phyloP scores from a whole-genome alignment of 2,797 vertebrate species.

The Pantherophis alleghaniensis region DNA sequence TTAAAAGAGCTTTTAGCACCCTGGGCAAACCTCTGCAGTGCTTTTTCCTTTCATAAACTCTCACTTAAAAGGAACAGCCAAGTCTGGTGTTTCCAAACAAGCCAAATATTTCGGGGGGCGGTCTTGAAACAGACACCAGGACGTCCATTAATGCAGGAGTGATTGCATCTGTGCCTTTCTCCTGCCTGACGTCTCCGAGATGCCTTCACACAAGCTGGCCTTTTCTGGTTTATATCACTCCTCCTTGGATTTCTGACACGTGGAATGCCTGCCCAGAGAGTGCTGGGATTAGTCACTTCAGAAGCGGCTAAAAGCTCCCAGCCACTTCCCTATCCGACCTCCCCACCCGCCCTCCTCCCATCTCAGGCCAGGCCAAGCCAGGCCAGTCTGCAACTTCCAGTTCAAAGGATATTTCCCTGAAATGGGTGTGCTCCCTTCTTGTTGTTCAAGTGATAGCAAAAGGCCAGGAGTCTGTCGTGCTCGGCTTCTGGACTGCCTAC shows the following conservation, averaged over 20 bases:
- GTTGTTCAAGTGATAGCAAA: neutral
- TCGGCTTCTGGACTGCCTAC: neutral
- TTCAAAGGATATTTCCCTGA: conserved; percentile 35
- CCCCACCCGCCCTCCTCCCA: neutral
- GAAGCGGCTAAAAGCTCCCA: neutral
- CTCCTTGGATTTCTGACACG: neutral
- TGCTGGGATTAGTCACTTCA: conserved; percentile 28
- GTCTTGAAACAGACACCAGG: neutral
- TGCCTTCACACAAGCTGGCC: neutral
- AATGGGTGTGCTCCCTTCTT: neutral
- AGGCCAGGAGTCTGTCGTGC: neutral
- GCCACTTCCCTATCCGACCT: neutral
- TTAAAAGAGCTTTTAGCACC: neutral
- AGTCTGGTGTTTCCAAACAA: neutral
- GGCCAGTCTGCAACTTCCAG: conserved; percentile 6
- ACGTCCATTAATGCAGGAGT: neutral
- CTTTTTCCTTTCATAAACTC: neutral
- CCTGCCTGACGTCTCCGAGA: too few relatives aligned
- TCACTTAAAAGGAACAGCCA: too few relatives aligned
- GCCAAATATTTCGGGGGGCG: neutral
- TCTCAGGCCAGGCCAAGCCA: neutral
- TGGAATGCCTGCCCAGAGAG: conserved; percentile 13
- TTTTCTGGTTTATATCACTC: conserved; percentile 21
- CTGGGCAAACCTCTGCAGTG: neutral
- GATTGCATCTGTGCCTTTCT: neutral